phyloP scores from a whole-genome alignment of 2,888 invertebrate genomes.

The Apamea crenata region DNA sequence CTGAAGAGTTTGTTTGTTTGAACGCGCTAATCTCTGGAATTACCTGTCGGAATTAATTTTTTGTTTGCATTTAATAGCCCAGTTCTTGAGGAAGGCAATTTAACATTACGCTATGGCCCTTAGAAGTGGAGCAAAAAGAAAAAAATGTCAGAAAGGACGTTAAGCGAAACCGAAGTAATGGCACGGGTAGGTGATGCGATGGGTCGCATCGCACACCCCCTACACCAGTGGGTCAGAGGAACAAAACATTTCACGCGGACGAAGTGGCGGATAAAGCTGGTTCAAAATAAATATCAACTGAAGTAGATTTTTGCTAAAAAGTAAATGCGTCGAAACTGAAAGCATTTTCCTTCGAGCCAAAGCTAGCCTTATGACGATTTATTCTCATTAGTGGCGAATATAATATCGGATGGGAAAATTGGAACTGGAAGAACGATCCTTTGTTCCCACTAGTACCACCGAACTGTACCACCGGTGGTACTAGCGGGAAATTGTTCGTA shows the following conservation, averaged over 20 bases:
- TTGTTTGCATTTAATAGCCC: neutral
- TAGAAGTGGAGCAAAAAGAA: neutral
- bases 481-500: too few species aligned
- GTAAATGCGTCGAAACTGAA: neutral
- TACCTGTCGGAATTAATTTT: neutral
- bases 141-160: neutral
- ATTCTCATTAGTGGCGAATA: neutral
- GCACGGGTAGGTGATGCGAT: neutral
- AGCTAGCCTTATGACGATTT: neutral
- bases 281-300: neutral
- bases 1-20: neutral
- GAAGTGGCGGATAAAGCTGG: neutral
- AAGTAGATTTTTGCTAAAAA: conserved; percentile 4
- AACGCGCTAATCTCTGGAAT: neutral
- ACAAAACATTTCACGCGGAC: neutral
- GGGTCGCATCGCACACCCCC: too few species aligned
- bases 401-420: neutral
- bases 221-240: too few species aligned
- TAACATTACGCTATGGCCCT: neutral
- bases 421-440: neutral
- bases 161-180: neutral
- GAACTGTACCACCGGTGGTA: too few species aligned
- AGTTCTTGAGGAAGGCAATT: neutral
- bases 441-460: too few species aligned
- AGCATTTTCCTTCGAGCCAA: neutral